A percentile compares a stretch with the other conserved stretches of the same genome.
These are phyloP conservation scores for Podargus strigoides DNA, from an alignment of 2,797 vertebrate genomes.

Conservation along the genomic window DNA sequence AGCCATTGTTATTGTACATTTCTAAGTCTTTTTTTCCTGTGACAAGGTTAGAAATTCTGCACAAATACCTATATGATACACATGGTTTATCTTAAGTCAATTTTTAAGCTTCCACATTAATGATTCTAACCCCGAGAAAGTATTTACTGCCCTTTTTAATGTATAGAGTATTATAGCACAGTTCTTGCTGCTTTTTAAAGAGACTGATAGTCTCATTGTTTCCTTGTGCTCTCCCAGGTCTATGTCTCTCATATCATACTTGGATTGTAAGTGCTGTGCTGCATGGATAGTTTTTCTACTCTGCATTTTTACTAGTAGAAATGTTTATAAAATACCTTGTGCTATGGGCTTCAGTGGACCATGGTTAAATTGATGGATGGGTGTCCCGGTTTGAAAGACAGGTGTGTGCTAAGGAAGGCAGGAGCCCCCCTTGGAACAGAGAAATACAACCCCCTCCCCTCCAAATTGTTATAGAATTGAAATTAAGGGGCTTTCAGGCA, in stretches of 20 bases:
- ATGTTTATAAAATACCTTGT: neutral
- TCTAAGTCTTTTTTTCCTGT: neutral
- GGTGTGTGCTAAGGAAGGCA: too few relatives aligned
- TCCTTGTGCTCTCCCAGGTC: neutral
- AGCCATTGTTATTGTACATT: neutral
- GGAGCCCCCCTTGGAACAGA: too few relatives aligned
- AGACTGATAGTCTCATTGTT: neutral
- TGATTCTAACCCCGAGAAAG: neutral
- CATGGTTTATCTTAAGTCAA: neutral
- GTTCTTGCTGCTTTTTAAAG: neutral
- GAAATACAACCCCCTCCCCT: too few relatives aligned
- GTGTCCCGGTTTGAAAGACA: too few relatives aligned
- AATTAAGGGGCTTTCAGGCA: too few relatives aligned
- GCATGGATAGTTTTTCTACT: neutral
- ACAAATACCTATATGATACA: neutral
- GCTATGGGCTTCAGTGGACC: neutral
- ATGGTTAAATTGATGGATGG: neutral
- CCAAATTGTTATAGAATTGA: too few relatives aligned
- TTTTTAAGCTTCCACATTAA: neutral
- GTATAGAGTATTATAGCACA: neutral
- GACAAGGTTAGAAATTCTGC: neutral
- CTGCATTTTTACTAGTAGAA: neutral
- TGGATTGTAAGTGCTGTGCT: neutral
- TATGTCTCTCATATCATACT: neutral
- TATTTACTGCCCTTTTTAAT: neutral